These are phyloP conservation scores for Drosophila rubida DNA, from an alignment of 2,888 invertebrate genomes.

Conservation along the genomic window DNA sequence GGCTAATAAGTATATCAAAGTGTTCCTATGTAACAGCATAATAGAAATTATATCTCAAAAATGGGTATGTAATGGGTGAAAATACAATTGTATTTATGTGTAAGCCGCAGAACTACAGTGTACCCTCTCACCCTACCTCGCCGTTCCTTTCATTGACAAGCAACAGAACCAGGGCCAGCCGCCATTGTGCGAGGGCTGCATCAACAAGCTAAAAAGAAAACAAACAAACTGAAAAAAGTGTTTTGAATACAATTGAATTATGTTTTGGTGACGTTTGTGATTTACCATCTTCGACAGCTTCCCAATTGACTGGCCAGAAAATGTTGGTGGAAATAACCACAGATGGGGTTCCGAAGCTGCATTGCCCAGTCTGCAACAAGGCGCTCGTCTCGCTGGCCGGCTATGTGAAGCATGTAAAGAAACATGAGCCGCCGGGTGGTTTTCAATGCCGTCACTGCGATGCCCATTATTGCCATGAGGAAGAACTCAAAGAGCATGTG, in stretches of 20 bases:
- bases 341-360: slow-evolving; percentile 81
- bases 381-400: slow-evolving; percentile 79
- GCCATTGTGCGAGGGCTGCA: slow-evolving; percentile 3
- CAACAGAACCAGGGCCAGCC: slow-evolving; percentile 43
- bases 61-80: slow-evolving; percentile 44
- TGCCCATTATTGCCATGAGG: slow-evolving; percentile 77
- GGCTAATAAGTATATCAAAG: not conserved
- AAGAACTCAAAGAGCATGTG: slow-evolving; percentile 78
- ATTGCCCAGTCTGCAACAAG: slow-evolving; percentile 83
- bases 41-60: slow-evolving; percentile 2
- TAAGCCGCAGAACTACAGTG: slow-evolving; percentile 27
- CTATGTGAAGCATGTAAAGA: slow-evolving; percentile 84
- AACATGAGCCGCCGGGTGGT: slow-evolving; percentile 84
- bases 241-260: not conserved
- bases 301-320: slow-evolving; percentile 51
- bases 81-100: slow-evolving; percentile 30
- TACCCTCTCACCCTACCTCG: slow-evolving; percentile 5
- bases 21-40: slow-evolving; percentile 35
- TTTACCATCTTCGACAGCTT: slow-evolving; percentile 37
- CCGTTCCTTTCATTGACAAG: slow-evolving; percentile 10
- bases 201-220: slow-evolving; percentile 3
- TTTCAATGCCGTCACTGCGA: slow-evolving; percentile 84
- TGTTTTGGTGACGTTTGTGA: not conserved
- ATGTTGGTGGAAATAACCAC: slow-evolving; percentile 83
- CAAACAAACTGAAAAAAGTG: not conserved